These are phyloP conservation scores for Pungitius pungitius DNA, from an alignment of 2,113 vertebrate species.

Conservation along the genomic window DNA sequence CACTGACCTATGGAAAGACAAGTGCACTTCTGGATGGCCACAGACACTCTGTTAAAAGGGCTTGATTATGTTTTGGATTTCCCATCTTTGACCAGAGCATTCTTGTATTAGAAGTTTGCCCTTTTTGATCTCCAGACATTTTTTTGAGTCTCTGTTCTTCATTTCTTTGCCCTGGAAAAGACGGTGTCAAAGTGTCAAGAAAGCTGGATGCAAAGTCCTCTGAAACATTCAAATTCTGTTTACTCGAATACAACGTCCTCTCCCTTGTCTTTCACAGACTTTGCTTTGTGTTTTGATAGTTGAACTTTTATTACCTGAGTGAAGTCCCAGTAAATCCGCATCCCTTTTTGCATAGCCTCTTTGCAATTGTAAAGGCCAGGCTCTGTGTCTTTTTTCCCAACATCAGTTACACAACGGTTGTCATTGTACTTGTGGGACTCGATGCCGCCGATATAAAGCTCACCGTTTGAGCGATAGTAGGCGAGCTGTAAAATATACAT, in stretches of 20 bases:
- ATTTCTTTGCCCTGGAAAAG: constrained; percentile 70
- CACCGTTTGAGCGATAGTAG: constrained; percentile 56
- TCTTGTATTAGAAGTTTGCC: constrained; percentile 52
- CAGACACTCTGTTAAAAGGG: constrained; percentile 50
- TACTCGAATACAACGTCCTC: not conserved
- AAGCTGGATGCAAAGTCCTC: not conserved
- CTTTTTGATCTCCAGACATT: constrained; percentile 73
- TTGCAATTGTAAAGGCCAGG: constrained; percentile 70
- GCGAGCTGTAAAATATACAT: constrained; percentile 18
- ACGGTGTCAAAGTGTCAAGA: not conserved
- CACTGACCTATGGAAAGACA: constrained; percentile 1
- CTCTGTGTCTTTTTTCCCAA: constrained; percentile 19
- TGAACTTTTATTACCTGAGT: constrained; percentile 68
- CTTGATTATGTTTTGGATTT: constrained; percentile 59
- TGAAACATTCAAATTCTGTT: not conserved
- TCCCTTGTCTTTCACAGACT: not conserved
- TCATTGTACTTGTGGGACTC: constrained; percentile 59
- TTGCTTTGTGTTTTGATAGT: not conserved
- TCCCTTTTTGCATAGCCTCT: constrained; percentile 57
- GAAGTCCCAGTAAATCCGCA: constrained; percentile 76
- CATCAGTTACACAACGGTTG: constrained; percentile 71
- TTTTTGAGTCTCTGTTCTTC: constrained; percentile 71
- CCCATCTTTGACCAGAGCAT: constrained; percentile 76
- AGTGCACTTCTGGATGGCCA: not conserved
- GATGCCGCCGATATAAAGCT: constrained; percentile 69